A percentile compares a stretch with the other conserved stretches of the same genome.
Evolutionary conservation across 1,140 invertebrate species (phyloP).

Genomic region (Brachionus plicatilis): DNA sequence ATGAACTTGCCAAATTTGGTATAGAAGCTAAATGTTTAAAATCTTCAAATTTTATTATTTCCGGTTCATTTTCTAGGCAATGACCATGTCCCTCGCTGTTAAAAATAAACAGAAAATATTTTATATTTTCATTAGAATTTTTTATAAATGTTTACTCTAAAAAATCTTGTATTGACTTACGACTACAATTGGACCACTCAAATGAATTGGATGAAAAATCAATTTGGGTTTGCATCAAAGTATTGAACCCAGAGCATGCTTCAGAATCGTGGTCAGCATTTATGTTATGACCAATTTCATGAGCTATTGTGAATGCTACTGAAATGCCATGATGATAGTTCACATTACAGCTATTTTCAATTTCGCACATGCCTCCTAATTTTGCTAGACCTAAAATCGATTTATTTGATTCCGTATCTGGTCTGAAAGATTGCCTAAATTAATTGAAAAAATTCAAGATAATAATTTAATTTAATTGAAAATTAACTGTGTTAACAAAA

Average conservation of each 20-base stretch:
- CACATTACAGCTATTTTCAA: conserved; percentile 76
- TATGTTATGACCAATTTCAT: conserved; percentile 78
- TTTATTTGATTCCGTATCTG: conserved; percentile 69
- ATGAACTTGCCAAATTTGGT: not conserved
- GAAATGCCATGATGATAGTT: conserved; percentile 85
- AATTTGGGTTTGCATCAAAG: conserved; percentile 76
- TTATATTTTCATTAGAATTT: not conserved
- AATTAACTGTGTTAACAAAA: conserved; percentile 73
- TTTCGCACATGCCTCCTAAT: conserved; percentile 82
- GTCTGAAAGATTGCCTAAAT: conserved; percentile 71
- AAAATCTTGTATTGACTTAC: conserved; percentile 77
- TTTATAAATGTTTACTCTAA: conserved; percentile 66
- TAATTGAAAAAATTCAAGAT: conserved; percentile 51
- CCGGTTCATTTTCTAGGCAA: not conserved
- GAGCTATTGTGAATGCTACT: conserved; percentile 80
- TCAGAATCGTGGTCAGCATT: not conserved
- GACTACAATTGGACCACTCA: conserved; percentile 78
- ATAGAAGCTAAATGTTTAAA: not conserved
- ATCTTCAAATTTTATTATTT: not conserved
- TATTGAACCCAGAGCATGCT: not conserved
- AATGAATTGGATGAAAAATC: conserved; percentile 73
- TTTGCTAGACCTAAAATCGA: conserved; percentile 80
- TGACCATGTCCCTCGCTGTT: not conserved
- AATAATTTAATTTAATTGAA: not conserved
- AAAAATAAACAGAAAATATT: not conserved